Conservation (phyloP, 2,888 invertebrate species). For the Pecten maximus region DNA sequence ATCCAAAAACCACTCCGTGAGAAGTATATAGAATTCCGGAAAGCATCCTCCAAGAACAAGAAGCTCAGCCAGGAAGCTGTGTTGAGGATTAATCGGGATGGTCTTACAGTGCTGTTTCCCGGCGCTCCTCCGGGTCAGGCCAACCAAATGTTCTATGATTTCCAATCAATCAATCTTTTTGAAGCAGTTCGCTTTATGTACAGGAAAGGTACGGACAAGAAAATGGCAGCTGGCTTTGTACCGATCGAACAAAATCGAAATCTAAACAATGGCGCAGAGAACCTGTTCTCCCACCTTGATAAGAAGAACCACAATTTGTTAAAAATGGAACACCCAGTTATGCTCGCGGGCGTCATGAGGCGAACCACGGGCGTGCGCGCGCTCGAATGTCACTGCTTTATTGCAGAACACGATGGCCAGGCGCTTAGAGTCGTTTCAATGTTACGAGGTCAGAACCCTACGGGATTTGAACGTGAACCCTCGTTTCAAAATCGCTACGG, state of each 20-base stretch:
- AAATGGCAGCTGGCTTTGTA: conserved; percentile 85
- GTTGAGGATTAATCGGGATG: conserved; percentile 91
- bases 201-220: conserved; percentile 80
- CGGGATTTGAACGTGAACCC: conserved; percentile 42
- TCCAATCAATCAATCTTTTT: conserved; percentile 84
- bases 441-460: conserved; percentile 31
- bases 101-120: conserved; percentile 94
- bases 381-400: conserved; percentile 99
- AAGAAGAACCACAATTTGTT: conserved; percentile 97
- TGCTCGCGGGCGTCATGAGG: conserved; percentile 97
- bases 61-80: conserved; percentile 65
- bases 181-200: conserved; percentile 76
- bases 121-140: conserved; percentile 97
- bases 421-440: conserved; percentile 62
- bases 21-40: conserved; percentile 96
- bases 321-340: conserved; percentile 95
- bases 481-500: conserved; percentile 59
- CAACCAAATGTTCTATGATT: conserved; percentile 86
- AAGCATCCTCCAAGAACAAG: conserved; percentile 67
- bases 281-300: conserved; percentile 93
- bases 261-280: conserved; percentile 74
- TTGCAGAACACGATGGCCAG: conserved; percentile 84
- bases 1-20: conserved; percentile 98
- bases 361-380: conserved; percentile 98
- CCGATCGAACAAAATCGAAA: conserved; percentile 85